phyloP scores from a whole-genome alignment of 2,888 invertebrate species.

The Brenthis hecate region DNA sequence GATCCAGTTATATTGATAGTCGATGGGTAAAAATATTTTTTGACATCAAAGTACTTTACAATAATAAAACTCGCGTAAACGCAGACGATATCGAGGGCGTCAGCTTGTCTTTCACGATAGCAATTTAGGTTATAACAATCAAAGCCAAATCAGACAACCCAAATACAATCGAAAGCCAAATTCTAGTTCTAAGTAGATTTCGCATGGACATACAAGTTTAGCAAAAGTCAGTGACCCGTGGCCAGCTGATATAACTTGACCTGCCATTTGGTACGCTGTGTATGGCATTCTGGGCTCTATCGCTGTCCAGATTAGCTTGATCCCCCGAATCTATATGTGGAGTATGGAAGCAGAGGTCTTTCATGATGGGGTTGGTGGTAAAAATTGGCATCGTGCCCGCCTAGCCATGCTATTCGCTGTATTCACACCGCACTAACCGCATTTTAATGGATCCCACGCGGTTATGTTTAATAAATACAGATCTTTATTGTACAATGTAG shows the following conservation, averaged over 20 bases:
- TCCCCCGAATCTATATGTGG: no score
- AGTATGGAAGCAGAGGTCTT: slow-evolving; percentile 19
- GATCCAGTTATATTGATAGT: no score
- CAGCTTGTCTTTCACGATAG: slow-evolving; percentile 1
- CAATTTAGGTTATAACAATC: slow-evolving; percentile 14
- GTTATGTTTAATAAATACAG: slow-evolving; percentile 24
- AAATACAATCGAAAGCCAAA: slow-evolving; percentile 21
- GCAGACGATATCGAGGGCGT: neutral
- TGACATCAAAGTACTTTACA: no score
- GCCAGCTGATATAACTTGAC: slow-evolving; percentile 27
- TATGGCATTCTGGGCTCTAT: neutral
- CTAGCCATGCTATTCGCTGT: slow-evolving; percentile 58
- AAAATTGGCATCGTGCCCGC: slow-evolving; percentile 69
- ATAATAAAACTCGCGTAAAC: neutral
- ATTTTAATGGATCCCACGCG: slow-evolving; percentile 62
- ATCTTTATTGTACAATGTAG: slow-evolving; percentile 15
- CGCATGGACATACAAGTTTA: slow-evolving; percentile 34
- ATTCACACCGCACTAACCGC: slow-evolving; percentile 67
- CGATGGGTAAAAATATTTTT: no score
- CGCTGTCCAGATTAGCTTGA: neutral
- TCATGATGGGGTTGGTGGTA: slow-evolving; percentile 40
- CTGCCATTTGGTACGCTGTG: slow-evolving; percentile 5
- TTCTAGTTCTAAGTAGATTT: slow-evolving; percentile 35
- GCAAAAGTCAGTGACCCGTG: slow-evolving; percentile 39
- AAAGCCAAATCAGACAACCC: slow-evolving; percentile 19